Conservation (phyloP, 1,140 invertebrate genomes). For the Scylla paramamosain region DNA sequence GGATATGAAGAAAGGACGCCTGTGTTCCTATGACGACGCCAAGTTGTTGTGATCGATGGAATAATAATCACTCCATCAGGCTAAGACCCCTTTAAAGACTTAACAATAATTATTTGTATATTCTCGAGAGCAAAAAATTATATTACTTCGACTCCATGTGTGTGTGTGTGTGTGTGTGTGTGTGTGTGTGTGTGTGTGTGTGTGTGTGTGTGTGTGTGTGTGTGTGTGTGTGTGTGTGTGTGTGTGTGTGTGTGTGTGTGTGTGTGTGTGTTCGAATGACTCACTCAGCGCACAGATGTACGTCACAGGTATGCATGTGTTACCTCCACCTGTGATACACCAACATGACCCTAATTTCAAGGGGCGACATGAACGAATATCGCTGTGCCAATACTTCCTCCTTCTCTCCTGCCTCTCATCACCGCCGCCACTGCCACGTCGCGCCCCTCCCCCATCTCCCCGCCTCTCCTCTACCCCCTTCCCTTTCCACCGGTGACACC, state of each 20-base stretch:
- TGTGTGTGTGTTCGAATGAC: not conserved
- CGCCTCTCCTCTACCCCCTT: not conserved
- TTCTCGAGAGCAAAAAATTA: not conserved
- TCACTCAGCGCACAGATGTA: not conserved
- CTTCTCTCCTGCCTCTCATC: not conserved
- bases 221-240: conserved; percentile 46
- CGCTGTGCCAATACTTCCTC: not conserved
- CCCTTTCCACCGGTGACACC: not conserved
- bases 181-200: too few relatives aligned
- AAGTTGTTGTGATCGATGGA: not conserved
- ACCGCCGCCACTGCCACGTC: not conserved
- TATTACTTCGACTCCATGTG: too few relatives aligned
- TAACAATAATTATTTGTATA: not conserved
- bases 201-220: not conserved
- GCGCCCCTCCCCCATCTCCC: not conserved
- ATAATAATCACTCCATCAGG: not conserved
- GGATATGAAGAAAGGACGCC: not conserved
- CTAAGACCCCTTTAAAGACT: not conserved
- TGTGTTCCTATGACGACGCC: not conserved
- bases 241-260: conserved; percentile 36
- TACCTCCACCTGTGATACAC: not conserved
- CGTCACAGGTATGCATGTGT: conserved; percentile 12
- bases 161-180: too few relatives aligned
- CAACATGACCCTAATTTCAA: not conserved
- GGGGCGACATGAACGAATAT: not conserved